Conservation (phyloP, 1,140 invertebrate genomes). For the Bradysia coprophila region DNA sequence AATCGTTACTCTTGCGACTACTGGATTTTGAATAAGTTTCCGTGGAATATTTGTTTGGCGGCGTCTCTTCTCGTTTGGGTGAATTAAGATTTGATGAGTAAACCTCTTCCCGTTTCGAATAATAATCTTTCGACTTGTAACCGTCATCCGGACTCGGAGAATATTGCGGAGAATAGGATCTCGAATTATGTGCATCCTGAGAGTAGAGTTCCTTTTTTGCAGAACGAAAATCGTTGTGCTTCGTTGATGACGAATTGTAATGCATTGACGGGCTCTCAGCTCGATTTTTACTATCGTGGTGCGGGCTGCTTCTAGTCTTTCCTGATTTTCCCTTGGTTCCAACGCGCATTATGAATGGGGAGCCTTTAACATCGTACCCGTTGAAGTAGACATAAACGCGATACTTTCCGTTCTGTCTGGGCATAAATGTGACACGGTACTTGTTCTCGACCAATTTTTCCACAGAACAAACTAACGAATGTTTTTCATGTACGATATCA, state of each 20-base stretch:
- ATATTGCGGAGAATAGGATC: constrained; percentile 21
- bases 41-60: neutral
- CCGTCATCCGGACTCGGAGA: constrained; percentile 14
- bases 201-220: constrained; percentile 6
- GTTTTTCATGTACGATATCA: constrained; percentile 72
- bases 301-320: constrained; percentile 22
- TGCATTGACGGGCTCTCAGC: constrained; percentile 24
- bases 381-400: constrained; percentile 86
- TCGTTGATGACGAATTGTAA: constrained; percentile 16
- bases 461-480: constrained; percentile 64
- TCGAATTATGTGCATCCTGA: constrained; percentile 10
- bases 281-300: constrained; percentile 17
- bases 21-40: constrained; percentile 8
- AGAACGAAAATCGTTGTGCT: constrained; percentile 19
- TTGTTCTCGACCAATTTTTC: constrained; percentile 64
- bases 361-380: constrained; percentile 86
- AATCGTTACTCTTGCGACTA: constrained; percentile 17
- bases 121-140: constrained; percentile 19
- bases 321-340: constrained; percentile 40
- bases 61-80: neutral
- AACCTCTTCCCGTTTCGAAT: constrained; percentile 15
- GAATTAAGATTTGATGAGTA: constrained; percentile 2
- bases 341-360: constrained; percentile 60
- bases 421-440: constrained; percentile 78
- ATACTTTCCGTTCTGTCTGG: constrained; percentile 79